Evolutionary conservation across 2,113 vertebrate genomes (phyloP).

Genomic region (Melanostigma gelatinosum): DNA sequence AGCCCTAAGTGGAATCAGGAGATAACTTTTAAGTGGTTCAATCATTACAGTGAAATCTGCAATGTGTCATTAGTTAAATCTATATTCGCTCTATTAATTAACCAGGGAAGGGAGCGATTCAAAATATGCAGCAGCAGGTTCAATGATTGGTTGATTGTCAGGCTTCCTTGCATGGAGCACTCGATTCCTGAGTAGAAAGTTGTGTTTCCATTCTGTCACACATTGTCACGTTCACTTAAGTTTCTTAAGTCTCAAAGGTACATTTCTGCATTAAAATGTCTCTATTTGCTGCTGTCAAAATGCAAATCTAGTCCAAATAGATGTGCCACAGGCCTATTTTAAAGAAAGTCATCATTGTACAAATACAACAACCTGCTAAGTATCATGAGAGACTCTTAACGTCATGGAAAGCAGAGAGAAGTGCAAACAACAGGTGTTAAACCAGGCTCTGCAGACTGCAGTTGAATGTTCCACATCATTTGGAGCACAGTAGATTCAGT

Average conservation of each 20-base stretch:
- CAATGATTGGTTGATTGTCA: not conserved
- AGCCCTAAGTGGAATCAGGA: not conserved
- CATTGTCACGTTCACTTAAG: not conserved
- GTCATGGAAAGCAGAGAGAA: not conserved
- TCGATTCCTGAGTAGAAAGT: not conserved
- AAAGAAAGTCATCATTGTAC: not conserved
- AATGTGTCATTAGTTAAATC: constrained; percentile 14
- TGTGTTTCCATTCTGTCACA: not conserved
- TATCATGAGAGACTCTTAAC: not conserved
- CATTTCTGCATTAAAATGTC: not conserved
- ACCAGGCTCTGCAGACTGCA: not conserved
- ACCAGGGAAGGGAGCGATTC: not conserved
- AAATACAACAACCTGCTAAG: not conserved
- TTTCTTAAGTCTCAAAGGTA: not conserved
- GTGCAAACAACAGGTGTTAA: not conserved
- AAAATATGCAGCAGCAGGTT: not conserved
- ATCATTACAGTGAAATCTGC: constrained; percentile 2
- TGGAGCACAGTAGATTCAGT: constrained; percentile 45
- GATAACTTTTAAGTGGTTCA: not conserved
- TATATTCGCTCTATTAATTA: not conserved
- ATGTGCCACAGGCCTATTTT: not conserved
- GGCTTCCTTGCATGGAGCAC: not conserved
- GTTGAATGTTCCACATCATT: constrained; percentile 10
- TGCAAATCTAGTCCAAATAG: not conserved
- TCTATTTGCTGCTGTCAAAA: not conserved